Evolutionary conservation across 2,797 vertebrate genomes (phyloP).

Genomic region (Gallirallus australis): DNA sequence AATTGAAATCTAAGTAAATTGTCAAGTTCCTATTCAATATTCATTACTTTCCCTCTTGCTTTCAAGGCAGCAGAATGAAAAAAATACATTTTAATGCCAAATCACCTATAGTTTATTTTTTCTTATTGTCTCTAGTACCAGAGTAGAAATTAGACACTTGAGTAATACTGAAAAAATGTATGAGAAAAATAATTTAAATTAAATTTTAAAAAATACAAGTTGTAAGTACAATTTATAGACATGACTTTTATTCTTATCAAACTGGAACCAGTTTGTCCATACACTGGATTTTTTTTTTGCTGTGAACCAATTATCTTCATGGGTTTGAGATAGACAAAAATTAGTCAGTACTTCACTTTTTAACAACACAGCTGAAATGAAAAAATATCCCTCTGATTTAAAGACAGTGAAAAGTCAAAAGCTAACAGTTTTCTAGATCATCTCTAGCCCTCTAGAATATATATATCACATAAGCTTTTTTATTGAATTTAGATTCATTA

Average conservation of each 20-base stretch:
- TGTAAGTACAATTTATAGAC: background rate
- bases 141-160: background rate
- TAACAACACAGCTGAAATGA: background rate
- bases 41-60: background rate
- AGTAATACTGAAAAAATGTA: background rate
- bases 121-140: background rate
- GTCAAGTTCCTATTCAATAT: background rate
- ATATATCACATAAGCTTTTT: background rate
- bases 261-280: background rate
- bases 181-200: background rate
- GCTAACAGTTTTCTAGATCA: background rate
- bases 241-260: background rate
- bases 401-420: constrained; percentile 6
- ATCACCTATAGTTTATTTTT: background rate
- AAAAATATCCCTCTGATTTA: background rate
- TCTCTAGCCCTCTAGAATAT: background rate
- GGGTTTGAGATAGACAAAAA: background rate
- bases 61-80: background rate
- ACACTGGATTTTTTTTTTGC: background rate
- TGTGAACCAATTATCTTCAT: background rate
- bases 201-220: background rate
- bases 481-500: background rate
- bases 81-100: background rate
- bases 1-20: background rate
- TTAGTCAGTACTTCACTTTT: background rate